Evolutionary conservation across 2,888 invertebrate species (phyloP).

Genomic region (Acanthosepion pharaonis): DNA sequence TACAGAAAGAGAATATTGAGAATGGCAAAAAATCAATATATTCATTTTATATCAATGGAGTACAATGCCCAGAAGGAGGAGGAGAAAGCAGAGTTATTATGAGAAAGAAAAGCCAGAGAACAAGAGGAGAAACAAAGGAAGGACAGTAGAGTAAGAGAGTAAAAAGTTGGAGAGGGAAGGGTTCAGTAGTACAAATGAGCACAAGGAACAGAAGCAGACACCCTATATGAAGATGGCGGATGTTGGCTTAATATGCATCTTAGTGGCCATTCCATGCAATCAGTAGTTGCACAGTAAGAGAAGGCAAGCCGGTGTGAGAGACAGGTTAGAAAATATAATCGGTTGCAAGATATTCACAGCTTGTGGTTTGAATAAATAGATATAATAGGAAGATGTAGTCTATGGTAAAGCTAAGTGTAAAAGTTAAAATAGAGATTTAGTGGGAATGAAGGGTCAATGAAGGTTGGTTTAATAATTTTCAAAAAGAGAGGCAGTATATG

Average conservation of each 20-base stretch:
- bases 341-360: neutral
- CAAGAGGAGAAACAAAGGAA: neutral
- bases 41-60: constrained; percentile 2
- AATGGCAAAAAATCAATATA: constrained; percentile 3
- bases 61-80: neutral
- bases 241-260: neutral
- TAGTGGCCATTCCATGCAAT: neutral
- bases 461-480: too few species aligned
- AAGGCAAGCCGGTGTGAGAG: neutral
- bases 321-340: neutral
- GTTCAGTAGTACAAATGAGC: neutral
- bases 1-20: neutral
- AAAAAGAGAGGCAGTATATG: too few species aligned
- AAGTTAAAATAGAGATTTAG: neutral
- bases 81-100: neutral
- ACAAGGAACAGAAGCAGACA: neutral
- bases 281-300: neutral
- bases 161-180: neutral
- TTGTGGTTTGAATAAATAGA: neutral
- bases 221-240: neutral
- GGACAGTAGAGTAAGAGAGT: neutral
- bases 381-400: neutral
- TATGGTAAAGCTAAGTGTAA: neutral
- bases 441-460: neutral
- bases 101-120: neutral